Evolutionary conservation across 2,888 invertebrate genomes (phyloP).

Genomic region (Globia sparganii): DNA sequence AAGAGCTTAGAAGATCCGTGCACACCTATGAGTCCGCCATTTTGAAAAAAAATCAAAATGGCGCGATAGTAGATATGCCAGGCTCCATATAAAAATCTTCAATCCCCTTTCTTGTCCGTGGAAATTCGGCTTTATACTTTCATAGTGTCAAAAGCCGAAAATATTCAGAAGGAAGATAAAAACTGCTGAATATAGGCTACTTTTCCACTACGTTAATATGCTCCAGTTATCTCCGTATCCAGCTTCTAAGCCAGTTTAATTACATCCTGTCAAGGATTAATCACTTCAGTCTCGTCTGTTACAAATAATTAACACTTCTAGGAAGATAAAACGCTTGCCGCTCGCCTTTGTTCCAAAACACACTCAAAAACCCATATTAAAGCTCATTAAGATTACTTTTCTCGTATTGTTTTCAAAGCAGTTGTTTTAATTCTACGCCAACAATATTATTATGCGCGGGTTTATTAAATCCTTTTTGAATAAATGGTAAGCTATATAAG

Average conservation of each 20-base stretch:
- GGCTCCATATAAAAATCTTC: neutral
- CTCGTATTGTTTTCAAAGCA: constrained; percentile 45
- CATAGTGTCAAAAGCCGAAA: too few relatives aligned
- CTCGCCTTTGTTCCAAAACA: constrained; percentile 23
- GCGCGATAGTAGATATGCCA: too few relatives aligned
- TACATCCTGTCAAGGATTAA: neutral
- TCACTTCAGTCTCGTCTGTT: neutral
- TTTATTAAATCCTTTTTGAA: constrained; percentile 19
- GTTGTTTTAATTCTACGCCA: constrained; percentile 42
- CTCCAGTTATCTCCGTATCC: neutral
- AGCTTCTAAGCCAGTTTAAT: neutral
- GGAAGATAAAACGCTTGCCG: constrained; percentile 29
- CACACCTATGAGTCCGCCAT: too few relatives aligned
- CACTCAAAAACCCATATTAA: constrained; percentile 30
- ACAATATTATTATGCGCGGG: constrained; percentile 21
- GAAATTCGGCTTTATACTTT: too few relatives aligned
- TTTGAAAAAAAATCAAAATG: too few relatives aligned
- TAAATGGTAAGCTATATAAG: neutral
- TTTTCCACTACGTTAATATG: neutral
- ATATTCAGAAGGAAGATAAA: neutral
- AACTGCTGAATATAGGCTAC: neutral
- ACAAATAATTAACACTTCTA: neutral
- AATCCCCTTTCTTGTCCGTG: neutral
- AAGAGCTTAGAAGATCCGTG: neutral
- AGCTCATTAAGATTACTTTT: constrained; percentile 45